Conservation (phyloP, 2,113 vertebrate species). For the Mandrillus leucophaeus region DNA sequence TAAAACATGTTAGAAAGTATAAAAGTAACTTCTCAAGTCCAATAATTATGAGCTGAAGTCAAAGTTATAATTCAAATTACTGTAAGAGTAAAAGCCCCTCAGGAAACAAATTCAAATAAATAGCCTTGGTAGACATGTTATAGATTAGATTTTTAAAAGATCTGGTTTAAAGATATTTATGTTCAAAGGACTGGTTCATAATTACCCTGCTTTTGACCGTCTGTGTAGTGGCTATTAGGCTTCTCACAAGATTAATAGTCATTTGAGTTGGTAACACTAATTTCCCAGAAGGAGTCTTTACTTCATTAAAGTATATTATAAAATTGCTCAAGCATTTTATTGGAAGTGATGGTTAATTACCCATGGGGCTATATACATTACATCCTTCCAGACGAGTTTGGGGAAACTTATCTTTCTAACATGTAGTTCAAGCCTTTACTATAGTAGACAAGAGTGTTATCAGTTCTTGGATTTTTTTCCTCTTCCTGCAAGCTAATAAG, state of each 20-base stretch:
- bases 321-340: slow-evolving; percentile 45
- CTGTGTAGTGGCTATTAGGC: not conserved
- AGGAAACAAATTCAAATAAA: slow-evolving; percentile 11
- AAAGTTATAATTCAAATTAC: not conserved
- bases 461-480: not conserved
- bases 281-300: slow-evolving; percentile 26
- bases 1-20: not conserved
- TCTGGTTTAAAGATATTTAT: slow-evolving; percentile 4
- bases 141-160: not conserved
- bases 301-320: slow-evolving; percentile 30
- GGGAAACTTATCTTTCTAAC: not conserved
- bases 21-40: not conserved
- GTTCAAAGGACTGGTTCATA: not conserved
- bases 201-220: not conserved
- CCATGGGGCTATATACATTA: not conserved
- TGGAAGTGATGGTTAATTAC: not conserved
- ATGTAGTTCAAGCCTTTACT: not conserved
- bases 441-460: not conserved
- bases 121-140: not conserved
- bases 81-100: not conserved
- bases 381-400: not conserved
- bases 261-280: not conserved
- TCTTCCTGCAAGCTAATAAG: not conserved
- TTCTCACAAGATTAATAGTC: not conserved
- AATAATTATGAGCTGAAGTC: not conserved